Base-by-base conservation (phyloP, 1,140 invertebrate species). In the Spodoptera frugiperda region DNA sequence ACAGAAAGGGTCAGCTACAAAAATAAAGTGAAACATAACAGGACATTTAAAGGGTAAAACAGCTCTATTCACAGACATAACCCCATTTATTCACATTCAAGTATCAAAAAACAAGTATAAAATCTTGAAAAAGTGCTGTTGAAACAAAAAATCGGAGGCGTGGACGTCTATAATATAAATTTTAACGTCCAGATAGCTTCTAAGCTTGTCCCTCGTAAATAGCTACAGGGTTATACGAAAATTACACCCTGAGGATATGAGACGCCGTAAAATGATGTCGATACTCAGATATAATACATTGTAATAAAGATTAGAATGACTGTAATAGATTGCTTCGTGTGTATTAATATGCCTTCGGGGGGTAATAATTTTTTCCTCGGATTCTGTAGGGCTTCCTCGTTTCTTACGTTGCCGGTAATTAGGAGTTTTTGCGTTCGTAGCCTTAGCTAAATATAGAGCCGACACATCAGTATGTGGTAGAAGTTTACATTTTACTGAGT, bases 161-260 rank as follows among this genome's bases (percentile, higher is more conserved):
- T 71, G 65, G 44, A 15, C 51, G 30, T 70, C 53, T 74, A 78
- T 72, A 78, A 81, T 57, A 79, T 78, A 88, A 85, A 86, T 84
- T 86, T 80, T 77, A 83, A 78, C 77, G 81, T 80, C 55, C 78
- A 78, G 85, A 87, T 90, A 87, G 86, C 86, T 86, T 85, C 70
- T 85, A 87, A 84, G 72, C 83, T 82, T 65, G 77, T 63, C 76
- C 68, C 72, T 84, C 84, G 82, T 89, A 89, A 89, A 89, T 88
- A 89, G 76, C 67, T 74, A 71, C 70, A 81, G 82, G 83, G 83
- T 81, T 84, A 79, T 85, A 78, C 75, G 81, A 85, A 87, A 87
- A 88, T 89, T 85, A 88, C 84, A 79, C 88, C 79, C 81, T 9
- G 46, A 81, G 82, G 88, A 82, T 70, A 78, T 68, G 49, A 61